Evolutionary conservation across 2,113 vertebrate genomes (phyloP).

Genomic region (Ornithorhynchus anatinus): DNA sequence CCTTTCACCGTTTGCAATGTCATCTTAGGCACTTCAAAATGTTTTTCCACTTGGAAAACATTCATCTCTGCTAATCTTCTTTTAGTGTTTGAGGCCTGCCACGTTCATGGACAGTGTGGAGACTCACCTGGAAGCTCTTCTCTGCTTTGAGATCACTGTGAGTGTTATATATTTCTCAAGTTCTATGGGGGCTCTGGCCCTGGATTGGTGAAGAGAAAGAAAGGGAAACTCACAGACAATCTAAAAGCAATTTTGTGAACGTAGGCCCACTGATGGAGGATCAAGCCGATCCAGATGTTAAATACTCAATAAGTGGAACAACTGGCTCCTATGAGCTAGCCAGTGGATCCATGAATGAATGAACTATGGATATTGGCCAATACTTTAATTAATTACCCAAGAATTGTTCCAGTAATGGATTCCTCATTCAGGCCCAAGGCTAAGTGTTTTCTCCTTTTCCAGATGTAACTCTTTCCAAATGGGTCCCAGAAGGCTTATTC

Average conservation of each 20-base stretch:
- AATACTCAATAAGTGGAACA: neutral
- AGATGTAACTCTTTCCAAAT: neutral
- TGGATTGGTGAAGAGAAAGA: neutral
- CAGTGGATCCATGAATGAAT: neutral
- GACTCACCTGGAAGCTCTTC: no score
- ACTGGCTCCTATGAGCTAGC: neutral
- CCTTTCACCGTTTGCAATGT: neutral
- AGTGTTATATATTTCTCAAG: no score
- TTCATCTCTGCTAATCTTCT: neutral
- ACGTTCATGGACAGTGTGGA: no score
- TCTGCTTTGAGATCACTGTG: no score
- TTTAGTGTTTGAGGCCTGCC: no score
- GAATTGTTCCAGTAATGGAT: neutral
- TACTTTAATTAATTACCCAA: neutral
- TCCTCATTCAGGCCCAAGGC: neutral
- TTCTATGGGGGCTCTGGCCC: neutral
- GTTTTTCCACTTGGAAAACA: neutral
- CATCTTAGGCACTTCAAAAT: accelerated
- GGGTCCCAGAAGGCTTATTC: neutral
- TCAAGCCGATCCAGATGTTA: neutral
- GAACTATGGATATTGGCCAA: neutral
- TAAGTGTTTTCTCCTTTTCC: neutral
- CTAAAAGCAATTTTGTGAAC: neutral
- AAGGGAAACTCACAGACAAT: neutral
- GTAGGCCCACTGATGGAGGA: neutral